phyloP scores from a whole-genome alignment of 2,888 invertebrate species.

The Lasioglossum villosulum region DNA sequence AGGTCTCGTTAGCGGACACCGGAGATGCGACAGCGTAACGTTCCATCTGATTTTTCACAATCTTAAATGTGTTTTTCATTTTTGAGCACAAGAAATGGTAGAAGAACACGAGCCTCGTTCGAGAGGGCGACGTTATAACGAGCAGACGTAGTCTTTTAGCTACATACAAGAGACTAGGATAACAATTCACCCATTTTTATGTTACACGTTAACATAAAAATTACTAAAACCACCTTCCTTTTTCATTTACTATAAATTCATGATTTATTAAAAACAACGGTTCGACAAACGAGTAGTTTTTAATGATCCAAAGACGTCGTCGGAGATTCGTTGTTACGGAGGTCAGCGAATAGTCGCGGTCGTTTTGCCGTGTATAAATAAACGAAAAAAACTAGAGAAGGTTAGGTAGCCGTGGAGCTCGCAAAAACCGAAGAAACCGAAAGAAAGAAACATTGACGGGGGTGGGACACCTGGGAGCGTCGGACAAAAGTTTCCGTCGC shows the following conservation, averaged over 20 bases:
- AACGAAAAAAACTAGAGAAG: neutral
- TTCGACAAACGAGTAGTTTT: neutral
- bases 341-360: constrained; percentile 26
- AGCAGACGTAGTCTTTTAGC: neutral
- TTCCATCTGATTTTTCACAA: neutral
- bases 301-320: neutral
- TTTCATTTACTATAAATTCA: too few species aligned
- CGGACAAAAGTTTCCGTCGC: constrained; percentile 72
- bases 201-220: too few species aligned
- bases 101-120: neutral
- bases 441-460: constrained; percentile 30
- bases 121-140: neutral
- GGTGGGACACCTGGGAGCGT: constrained; percentile 67
- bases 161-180: too few species aligned
- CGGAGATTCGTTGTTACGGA: neutral
- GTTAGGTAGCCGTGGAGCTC: constrained; percentile 9
- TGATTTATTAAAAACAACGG: too few species aligned
- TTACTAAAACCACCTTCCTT: too few species aligned
- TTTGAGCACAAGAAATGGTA: neutral
- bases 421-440: constrained; percentile 16
- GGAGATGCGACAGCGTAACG: neutral
- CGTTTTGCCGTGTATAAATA: neutral
- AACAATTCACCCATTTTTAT: too few species aligned
- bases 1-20: neutral
- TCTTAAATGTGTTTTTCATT: neutral